These are phyloP conservation scores for Paramuricea clavata DNA, from an alignment of 92 coral and sea anemone species.

Conservation along the genomic window DNA sequence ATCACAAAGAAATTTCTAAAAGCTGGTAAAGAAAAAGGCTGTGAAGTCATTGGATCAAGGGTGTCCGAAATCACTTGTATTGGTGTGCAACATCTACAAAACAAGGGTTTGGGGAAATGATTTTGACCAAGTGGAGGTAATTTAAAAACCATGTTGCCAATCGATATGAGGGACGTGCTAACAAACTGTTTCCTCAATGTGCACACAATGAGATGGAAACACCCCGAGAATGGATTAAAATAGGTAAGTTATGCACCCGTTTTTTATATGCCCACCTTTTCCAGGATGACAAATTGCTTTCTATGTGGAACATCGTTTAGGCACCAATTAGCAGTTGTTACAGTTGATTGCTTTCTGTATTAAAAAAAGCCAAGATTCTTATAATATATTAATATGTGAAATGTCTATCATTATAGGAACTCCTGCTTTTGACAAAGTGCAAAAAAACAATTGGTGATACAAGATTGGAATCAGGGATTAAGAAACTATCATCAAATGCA, in stretches of 20 bases:
- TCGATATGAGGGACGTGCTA: not conserved
- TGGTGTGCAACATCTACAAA: constrained; percentile 5
- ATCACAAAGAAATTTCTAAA: no score
- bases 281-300: no score
- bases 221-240: not conserved
- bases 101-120: constrained; percentile 1
- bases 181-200: no score
- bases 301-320: no score
- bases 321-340: not conserved
- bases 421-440: no score
- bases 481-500: no score
- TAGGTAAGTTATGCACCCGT: no score
- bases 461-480: no score
- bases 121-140: not conserved
- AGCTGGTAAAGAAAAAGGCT: not conserved
- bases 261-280: no score
- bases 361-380: not conserved
- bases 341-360: no score
- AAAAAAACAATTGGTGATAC: no score
- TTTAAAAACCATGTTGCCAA: not conserved
- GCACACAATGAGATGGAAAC: no score
- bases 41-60: not conserved
- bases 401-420: not conserved
- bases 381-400: not conserved
- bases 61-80: not conserved